Percentiles rank a stretch among this genome's conserved stretches.
These are phyloP conservation scores for Ecliptopera silaceata DNA, from an alignment of 2,888 invertebrate genomes.

Conservation along the genomic window DNA sequence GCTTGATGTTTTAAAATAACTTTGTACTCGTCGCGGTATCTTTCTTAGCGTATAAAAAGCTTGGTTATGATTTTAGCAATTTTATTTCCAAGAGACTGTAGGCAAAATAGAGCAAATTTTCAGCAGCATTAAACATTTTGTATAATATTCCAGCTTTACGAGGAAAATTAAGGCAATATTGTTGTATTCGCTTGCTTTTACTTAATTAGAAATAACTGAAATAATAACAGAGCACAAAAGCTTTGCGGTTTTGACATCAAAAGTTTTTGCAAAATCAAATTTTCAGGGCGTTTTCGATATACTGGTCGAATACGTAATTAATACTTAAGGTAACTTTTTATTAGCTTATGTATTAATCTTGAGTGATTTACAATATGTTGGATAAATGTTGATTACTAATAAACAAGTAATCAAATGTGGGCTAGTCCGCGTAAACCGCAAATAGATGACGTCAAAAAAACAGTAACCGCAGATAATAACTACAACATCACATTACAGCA, in stretches of 20 bases:
- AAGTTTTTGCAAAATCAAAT: neutral
- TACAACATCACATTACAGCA: neutral
- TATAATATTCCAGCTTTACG: constrained; percentile 21
- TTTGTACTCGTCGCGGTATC: too few species aligned
- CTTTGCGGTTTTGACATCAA: constrained; percentile 45
- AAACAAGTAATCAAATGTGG: too few species aligned
- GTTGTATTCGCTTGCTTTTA: constrained; percentile 68
- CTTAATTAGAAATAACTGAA: constrained; percentile 80
- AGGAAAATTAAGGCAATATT: constrained; percentile 68
- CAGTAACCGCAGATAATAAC: neutral
- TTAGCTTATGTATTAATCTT: too few species aligned
- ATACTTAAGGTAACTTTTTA: neutral
- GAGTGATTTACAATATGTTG: too few species aligned
- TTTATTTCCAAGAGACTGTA: neutral
- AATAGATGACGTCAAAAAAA: neutral
- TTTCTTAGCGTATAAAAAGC: too few species aligned
- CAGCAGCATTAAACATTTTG: neutral
- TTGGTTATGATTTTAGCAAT: neutral
- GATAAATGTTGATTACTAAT: too few species aligned
- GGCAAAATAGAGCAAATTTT: neutral
- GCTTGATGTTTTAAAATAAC: too few species aligned
- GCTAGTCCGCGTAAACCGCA: neutral
- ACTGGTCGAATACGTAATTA: neutral
- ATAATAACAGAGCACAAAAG: constrained; percentile 68
- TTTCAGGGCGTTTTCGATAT: neutral